A percentile compares a stretch with the other conserved stretches of the same genome.
These are phyloP conservation scores for Eucriotettix oculatus DNA, from an alignment of 2,888 invertebrate genomes.

Conservation along the genomic window DNA sequence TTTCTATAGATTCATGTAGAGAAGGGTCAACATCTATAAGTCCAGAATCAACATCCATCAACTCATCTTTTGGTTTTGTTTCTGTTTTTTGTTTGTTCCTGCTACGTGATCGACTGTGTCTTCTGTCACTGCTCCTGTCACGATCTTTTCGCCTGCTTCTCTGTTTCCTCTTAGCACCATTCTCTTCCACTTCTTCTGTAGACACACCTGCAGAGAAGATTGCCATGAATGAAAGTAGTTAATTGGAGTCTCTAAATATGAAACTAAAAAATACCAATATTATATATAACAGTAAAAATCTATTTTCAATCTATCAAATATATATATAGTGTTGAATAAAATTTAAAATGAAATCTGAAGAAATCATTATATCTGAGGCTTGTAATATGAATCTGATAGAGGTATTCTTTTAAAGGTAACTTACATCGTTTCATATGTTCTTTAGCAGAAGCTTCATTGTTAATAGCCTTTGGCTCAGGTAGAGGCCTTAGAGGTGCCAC, in stretches of 20 bases:
- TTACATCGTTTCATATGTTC: background rate
- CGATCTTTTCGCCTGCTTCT: conserved; percentile 2
- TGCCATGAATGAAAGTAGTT: background rate
- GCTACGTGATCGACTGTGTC: conserved; percentile 2
- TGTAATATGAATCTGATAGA: too few relatives aligned
- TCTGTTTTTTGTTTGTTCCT: conserved; percentile 17
- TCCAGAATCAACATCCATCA: conserved; percentile 3
- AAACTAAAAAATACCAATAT: too few relatives aligned
- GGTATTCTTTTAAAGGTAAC: background rate
- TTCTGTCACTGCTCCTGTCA: conserved; percentile 4
- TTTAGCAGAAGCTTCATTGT: too few relatives aligned
- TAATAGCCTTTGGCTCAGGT: too few relatives aligned
- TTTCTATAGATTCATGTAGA: background rate
- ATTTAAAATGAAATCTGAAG: too few relatives aligned
- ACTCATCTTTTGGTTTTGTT: conserved; percentile 12
- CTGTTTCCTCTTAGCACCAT: conserved; percentile 24
- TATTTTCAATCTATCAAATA: background rate
- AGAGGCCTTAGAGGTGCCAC: background rate
- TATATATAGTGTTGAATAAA: background rate
- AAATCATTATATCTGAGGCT: too few relatives aligned
- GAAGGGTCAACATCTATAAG: background rate
- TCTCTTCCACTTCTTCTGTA: conserved; percentile 38
- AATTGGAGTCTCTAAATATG: too few relatives aligned
- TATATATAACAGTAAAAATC: too few relatives aligned
- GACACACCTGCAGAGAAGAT: conserved; percentile 39